Evolutionary conservation across 2,113 vertebrate genomes (phyloP).

Genomic region (Agapornis roseicollis): DNA sequence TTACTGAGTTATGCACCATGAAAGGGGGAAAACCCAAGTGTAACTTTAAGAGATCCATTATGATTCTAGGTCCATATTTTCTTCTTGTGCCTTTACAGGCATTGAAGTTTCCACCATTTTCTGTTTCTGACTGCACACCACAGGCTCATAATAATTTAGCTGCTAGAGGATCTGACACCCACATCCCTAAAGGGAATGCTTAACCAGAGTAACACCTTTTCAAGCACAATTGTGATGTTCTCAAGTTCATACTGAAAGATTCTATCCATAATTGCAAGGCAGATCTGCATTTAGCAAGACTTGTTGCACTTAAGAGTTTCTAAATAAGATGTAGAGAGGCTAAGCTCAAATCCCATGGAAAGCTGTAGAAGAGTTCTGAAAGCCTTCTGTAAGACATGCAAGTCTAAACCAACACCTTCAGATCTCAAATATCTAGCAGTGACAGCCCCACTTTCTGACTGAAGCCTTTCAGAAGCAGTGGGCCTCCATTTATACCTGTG

Average conservation of each 20-base stretch:
- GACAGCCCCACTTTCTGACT: neutral
- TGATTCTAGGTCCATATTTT: neutral
- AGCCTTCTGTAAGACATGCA: neutral
- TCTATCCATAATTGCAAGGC: neutral
- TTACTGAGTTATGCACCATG: neutral
- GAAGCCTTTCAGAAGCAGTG: neutral
- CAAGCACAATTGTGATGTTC: neutral
- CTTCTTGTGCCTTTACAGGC: neutral
- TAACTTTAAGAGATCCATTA: neutral
- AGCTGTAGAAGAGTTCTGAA: neutral
- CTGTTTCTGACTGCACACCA: neutral
- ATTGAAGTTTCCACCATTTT: neutral
- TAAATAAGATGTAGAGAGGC: neutral
- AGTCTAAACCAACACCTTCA: neutral
- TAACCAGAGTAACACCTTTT: neutral
- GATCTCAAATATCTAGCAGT: neutral
- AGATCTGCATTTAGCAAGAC: neutral
- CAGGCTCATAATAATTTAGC: neutral
- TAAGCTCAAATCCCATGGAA: neutral
- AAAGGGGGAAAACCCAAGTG: neutral
- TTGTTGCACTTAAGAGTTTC: neutral
- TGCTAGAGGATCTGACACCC: neutral
- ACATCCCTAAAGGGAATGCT: neutral
- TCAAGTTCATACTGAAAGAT: neutral
- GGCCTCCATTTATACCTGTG: neutral